phyloP scores from a whole-genome alignment of 2,797 vertebrate species.

The Rhynchotus rufescens region DNA sequence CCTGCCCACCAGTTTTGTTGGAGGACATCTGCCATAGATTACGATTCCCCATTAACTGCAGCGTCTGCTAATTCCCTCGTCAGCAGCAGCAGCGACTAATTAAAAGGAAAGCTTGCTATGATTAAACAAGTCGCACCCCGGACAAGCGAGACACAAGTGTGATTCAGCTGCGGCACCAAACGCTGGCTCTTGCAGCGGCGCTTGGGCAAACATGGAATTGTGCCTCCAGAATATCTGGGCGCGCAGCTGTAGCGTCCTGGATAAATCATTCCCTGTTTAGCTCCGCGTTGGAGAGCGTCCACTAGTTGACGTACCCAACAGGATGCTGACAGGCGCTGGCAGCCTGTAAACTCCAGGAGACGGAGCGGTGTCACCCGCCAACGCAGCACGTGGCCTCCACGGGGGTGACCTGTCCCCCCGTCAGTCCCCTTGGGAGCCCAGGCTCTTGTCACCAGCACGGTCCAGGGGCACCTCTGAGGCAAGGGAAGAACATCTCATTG shows the following conservation, averaged over 20 bases:
- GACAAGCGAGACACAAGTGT: neutral
- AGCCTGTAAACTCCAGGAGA: neutral
- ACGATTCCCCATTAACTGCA: constrained; percentile 14
- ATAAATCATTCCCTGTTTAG: constrained; percentile 63
- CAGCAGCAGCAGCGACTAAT: constrained; percentile 40
- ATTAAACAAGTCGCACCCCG: constrained; percentile 40
- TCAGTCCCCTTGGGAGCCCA: neutral
- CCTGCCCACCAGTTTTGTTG: neutral
- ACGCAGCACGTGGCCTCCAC: accelerated
- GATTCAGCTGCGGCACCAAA: neutral
- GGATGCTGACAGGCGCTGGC: constrained; percentile 19
- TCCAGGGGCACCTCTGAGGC: neutral
- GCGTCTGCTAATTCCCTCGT: constrained; percentile 49
- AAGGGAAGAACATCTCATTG: neutral
- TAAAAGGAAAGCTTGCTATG: constrained; percentile 45
- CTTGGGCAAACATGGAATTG: neutral
- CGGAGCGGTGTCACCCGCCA: neutral
- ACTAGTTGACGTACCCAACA: constrained; percentile 14
- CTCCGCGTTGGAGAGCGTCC: neutral
- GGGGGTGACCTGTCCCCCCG: neutral
- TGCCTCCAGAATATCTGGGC: constrained; percentile 26
- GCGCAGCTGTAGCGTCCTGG: constrained; percentile 24
- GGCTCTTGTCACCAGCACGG: neutral
- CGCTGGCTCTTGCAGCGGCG: neutral
- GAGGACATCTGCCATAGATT: neutral